A percentile compares a stretch with the other conserved stretches of the same genome.
Conservation (phyloP, 2,797 vertebrate genomes). For the Pristis pectinata region DNA sequence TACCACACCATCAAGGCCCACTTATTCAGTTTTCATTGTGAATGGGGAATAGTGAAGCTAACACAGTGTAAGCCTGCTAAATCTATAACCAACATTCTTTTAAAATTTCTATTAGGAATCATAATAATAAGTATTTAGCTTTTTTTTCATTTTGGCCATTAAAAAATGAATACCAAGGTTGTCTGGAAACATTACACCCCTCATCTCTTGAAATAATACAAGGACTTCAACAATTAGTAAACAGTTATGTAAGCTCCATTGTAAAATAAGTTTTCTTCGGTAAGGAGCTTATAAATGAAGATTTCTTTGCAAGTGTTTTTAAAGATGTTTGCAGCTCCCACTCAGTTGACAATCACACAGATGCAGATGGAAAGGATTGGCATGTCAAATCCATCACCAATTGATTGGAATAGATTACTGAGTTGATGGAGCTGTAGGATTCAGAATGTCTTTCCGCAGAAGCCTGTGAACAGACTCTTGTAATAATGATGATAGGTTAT, state of each 20-base stretch:
- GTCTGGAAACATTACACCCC: too few relatives aligned
- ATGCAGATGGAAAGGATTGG: conserved; percentile 48
- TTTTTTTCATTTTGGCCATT: not conserved
- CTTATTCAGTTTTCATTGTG: conserved; percentile 2
- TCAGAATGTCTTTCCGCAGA: conserved; percentile 51
- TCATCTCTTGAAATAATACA: not conserved
- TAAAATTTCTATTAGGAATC: not conserved
- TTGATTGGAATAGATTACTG: conserved; percentile 56
- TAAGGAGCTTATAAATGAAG: not conserved
- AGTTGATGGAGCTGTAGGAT: conserved; percentile 51
- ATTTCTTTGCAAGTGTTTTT: conserved; percentile 43
- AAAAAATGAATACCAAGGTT: too few relatives aligned
- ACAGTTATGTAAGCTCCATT: not conserved
- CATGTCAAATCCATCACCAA: conserved; percentile 54
- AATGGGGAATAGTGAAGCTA: not conserved
- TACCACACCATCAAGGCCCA: not conserved
- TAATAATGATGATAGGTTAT: conserved; percentile 52
- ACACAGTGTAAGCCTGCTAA: not conserved
- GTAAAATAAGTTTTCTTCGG: conserved; percentile 38
- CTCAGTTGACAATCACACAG: conserved; percentile 43
- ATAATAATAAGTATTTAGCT: not conserved
- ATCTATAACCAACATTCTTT: too few relatives aligned
- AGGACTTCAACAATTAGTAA: not conserved
- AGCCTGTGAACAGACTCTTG: conserved; percentile 42
- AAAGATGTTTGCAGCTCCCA: conserved; percentile 43